Evolutionary conservation across 1,140 invertebrate species (phyloP).

Genomic region (Aphaenogaster rudis): DNA sequence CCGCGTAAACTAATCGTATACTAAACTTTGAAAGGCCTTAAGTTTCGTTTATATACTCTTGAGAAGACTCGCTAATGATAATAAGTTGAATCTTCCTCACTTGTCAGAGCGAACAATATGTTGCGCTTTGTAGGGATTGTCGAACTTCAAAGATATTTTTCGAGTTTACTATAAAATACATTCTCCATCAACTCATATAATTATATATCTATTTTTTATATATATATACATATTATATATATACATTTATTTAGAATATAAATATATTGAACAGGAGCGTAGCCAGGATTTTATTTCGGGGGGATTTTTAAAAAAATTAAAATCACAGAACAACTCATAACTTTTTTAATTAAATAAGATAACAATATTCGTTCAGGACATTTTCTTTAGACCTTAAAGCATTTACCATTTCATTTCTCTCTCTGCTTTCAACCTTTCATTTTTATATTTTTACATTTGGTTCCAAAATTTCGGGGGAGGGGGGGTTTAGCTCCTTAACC

Average conservation of each 20-base stretch:
- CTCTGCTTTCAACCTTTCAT: too few species aligned
- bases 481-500: too few species aligned
- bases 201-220: constrained; percentile 45
- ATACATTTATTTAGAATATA: background rate
- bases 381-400: too few species aligned
- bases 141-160: background rate
- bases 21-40: background rate
- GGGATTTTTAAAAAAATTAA: too few species aligned
- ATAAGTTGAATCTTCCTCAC: background rate
- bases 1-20: background rate
- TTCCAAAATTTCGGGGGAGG: too few species aligned
- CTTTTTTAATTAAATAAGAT: too few species aligned
- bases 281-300: too few species aligned
- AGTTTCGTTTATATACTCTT: background rate
- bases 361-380: too few species aligned
- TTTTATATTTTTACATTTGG: too few species aligned
- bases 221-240: background rate
- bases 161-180: background rate
- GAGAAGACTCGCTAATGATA: constrained; percentile 33
- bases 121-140: background rate
- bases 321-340: too few species aligned
- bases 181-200: constrained; percentile 40
- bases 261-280: background rate
- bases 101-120: background rate
- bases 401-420: too few species aligned